Base-by-base conservation (phyloP, 1,140 invertebrate species). In the Drosophila pseudoananassae region DNA sequence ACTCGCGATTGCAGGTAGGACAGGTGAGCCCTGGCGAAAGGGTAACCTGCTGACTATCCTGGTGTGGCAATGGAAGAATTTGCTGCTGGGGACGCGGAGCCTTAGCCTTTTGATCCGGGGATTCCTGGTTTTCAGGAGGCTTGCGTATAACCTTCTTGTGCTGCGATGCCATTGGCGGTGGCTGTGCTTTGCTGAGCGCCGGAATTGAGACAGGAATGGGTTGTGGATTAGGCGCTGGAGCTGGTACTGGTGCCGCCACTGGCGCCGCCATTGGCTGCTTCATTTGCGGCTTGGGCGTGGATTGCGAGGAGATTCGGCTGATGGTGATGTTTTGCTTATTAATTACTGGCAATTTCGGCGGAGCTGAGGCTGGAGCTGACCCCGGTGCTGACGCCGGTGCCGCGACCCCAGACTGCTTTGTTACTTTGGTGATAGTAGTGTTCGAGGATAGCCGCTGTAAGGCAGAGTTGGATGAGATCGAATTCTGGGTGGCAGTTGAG, bases 1-100 rank as follows among this genome's bases (percentile, higher is more conserved):
- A 97, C 1, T 93, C 93, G 87, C 95, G 96, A 0, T 93, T 92
- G 84, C 96, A 97, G 1, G 93, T 93, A 0, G 92, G 70, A 29
- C 91, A 91, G 51, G 64, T 78, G 4, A 85, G 56, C 10, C 40
- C 33, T 17, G 49, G 40, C 1, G 45, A 25, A 3, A 36, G 4
- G 25, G 70, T 36, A 20, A 17, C 15, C 33, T 73, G 57, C 15
- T 58, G 46, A 7, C 12, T 49, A 2, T 38, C 29, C 36, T 50
- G 70, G 4, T 51, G 38, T 17, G 79, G 25, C 12, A 53, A 36
- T 10, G 60, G 71, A 3, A 66, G 23, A 31, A 76, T 54, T 9
- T 66, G 63, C 10, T 49, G 72, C 10, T 50, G 50, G 5, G 53
- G 15, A 10, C 61, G 47, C 8, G 20, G 9, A 12, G 25, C 9